Evolutionary conservation across 2,113 vertebrate species (phyloP), one percentile per base, ranked within the genome.

Genomic region (Pao palembangensis): DNA sequence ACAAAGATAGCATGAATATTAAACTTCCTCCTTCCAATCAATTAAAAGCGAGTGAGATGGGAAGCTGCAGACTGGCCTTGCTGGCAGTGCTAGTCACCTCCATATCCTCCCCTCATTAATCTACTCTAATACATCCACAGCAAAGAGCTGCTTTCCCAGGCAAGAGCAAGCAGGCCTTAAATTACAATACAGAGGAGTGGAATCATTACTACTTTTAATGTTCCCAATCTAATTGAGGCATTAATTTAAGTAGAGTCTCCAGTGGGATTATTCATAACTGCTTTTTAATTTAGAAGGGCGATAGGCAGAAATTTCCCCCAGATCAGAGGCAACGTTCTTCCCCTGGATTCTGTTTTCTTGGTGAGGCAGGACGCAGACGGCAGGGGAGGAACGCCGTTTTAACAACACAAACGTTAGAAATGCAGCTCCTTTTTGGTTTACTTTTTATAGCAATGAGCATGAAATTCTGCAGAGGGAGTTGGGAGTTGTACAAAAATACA

Each of bases 171-270:
- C 80, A 85, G 75, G 85, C 83, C 73, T 86, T 90, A 87, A 90
- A 91, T 90, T 88, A 90, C 87, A 84, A 88, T 89, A 85, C 83
- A 83, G 86, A 85, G 82, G 79, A 90, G 78, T 84, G 80, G 84
- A 88, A 89, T 89, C 88, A 88, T 91, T 90, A 88, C 87, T 88
- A 88, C 86, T 87, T 89, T 91, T 90, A 90, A 91, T 91, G 89
- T 89, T 90, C 88, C 88, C 80, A 88, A 87, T 91, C 87, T 91
- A 91, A 91, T 90, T 88, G 88, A 90, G 82, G 82, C 84, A 90
- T 91, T 91, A 86, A 91, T 91, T 91, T 89, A 87, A 89, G 86
- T 71, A 60, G 82, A 88, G 82, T 85, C 78, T 82, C 87, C 69
- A 75, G 87, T 55, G 83, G 82, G 86, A 86, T 88, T 89, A 88